Base-by-base conservation (phyloP, 2,888 invertebrate species). In the Dynastes hyllus region DNA sequence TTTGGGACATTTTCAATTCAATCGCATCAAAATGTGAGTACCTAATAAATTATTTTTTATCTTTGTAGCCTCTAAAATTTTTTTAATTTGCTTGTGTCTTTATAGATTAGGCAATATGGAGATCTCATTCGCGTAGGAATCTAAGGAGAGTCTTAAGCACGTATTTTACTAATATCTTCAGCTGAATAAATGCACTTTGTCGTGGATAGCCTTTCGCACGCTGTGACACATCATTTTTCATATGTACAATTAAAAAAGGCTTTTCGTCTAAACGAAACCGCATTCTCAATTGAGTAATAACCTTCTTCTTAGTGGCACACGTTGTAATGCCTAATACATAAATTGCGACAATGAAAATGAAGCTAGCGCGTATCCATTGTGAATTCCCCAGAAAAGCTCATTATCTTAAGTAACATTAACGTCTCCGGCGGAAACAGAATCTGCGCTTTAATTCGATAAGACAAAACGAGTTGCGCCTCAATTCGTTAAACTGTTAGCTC, bases 401-500 rank as follows among this genome's bases (percentile, higher is more conserved):
- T 82, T 82, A 82, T 81, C 82, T 82, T 82, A 82, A 82, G 81
- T 81, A 81, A 75, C 81, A 80, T 76, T 81, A 76, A 78, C 76
- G 75, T 78, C 78, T 63, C 51, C 22, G 78, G 76, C 81, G 80
- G 81, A 81, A 82, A 67, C 79, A 80, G 81, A 82, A 81, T 81
- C 81, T 77, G 81, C 79, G 81, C 81, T 80, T 80, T 82, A 82
- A 82, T 81, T 82, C 80, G 81, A 82, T 82, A 82, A 81, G 82
- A 82, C 82, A 82, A 75, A 75, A 63, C 73, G 73, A 61, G 81
- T 80, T 79, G 82, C 82, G 80, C 76, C 82, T 82, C 81, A 80
- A 82, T 82, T 82, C 55, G 79, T 76, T 79, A 73, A 79, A 76
- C 76, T 55, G 45, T 8, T 58, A 58, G 55, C 55, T 58, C 78